phyloP scores from a whole-genome alignment of 1,140 invertebrate genomes.

The Chironomus tepperi region DNA sequence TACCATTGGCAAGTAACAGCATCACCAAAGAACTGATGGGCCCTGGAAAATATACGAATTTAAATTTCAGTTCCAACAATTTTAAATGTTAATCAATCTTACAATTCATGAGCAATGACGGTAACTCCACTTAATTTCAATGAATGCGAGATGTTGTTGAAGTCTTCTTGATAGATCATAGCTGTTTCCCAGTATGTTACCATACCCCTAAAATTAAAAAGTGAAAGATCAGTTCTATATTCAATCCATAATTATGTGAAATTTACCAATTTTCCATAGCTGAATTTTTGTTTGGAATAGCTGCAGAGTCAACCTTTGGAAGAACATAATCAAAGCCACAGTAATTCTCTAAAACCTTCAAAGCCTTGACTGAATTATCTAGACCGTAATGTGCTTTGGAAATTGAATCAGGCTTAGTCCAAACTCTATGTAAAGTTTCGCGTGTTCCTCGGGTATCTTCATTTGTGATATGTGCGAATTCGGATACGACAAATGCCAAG shows the following conservation, averaged over 20 bases:
- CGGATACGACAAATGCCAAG: not conserved
- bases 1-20: slow-evolving; percentile 44
- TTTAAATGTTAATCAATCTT: not conserved
- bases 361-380: not conserved
- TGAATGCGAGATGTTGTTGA: not conserved
- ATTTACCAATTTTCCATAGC: not conserved
- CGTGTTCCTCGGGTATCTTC: not conserved
- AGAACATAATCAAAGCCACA: not conserved
- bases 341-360: not conserved
- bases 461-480: not conserved
- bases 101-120: not conserved
- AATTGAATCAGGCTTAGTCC: not conserved
- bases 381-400: not conserved
- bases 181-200: not conserved
- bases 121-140: not conserved
- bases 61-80: no score
- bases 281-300: slow-evolving; percentile 9
- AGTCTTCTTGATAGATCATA: not conserved
- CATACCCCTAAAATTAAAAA: not conserved
- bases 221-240: no score
- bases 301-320: not conserved
- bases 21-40: slow-evolving; percentile 64
- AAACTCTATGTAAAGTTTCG: not conserved
- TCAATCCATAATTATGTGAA: slow-evolving; percentile 55
- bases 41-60: slow-evolving; percentile 24